A percentile compares a stretch with the other conserved stretches of the same genome.
These are phyloP conservation scores for Scophthalmus maximus DNA, from an alignment of 2,113 vertebrate genomes.

Conservation along the genomic window DNA sequence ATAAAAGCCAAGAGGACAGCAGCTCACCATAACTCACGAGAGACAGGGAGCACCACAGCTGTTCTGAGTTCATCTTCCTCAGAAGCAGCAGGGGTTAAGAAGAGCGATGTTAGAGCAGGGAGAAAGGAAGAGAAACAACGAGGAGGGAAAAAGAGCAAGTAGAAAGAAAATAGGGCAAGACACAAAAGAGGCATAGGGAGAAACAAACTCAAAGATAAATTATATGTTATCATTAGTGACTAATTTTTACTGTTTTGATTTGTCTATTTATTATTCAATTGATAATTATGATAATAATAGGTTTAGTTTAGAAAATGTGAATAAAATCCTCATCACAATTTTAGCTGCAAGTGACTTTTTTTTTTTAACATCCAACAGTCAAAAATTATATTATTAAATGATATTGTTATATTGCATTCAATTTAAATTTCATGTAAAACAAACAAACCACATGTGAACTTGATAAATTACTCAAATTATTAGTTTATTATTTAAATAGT, in stretches of 20 bases:
- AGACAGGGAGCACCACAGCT: slow-evolving; percentile 74
- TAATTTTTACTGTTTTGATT: too few species aligned
- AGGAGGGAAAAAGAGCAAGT: not conserved
- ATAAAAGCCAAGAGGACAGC: slow-evolving; percentile 77
- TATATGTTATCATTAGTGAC: too few species aligned
- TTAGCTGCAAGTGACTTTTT: too few species aligned
- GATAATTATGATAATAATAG: too few species aligned
- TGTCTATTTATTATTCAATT: too few species aligned
- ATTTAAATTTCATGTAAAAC: too few species aligned
- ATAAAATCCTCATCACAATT: too few species aligned
- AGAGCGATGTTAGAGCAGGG: slow-evolving; percentile 24
- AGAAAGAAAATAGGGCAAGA: slow-evolving; percentile 2
- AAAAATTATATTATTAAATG: too few species aligned
- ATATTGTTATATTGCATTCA: too few species aligned
- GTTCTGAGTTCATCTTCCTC: slow-evolving; percentile 66
- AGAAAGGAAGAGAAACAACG: slow-evolving; percentile 7
- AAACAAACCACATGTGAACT: too few species aligned
- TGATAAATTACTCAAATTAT: not conserved
- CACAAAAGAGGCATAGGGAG: not conserved
- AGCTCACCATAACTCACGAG: slow-evolving; percentile 67
- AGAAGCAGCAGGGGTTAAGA: slow-evolving; percentile 38
- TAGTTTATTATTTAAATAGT: not conserved
- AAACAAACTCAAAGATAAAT: slow-evolving; percentile 10
- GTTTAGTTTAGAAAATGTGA: too few species aligned
- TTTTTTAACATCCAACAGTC: too few species aligned